A percentile compares a stretch with the other conserved stretches of the same genome.
These are phyloP conservation scores for Xiphophorus couchianus DNA, from an alignment of 2,113 vertebrate species.

Conservation along the genomic window DNA sequence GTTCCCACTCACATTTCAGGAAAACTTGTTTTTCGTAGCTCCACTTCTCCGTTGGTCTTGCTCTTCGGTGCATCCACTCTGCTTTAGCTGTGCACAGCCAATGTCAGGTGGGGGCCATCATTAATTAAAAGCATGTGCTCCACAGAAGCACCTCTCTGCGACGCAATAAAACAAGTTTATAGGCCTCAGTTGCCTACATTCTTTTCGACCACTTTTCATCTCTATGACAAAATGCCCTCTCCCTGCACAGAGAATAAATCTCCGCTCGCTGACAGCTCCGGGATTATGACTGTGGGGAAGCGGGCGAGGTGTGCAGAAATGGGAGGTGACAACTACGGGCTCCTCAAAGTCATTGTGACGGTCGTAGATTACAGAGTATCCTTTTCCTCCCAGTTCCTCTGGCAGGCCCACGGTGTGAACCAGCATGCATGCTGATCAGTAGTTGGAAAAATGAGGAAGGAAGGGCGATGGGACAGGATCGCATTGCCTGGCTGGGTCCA, in stretches of 20 bases:
- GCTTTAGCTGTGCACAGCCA: conserved; percentile 2
- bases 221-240: conserved; percentile 78
- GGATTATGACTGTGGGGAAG: conserved; percentile 67
- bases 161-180: conserved; percentile 82
- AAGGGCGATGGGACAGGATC: conserved; percentile 79
- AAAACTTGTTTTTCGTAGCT: neutral
- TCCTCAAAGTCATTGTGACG: conserved; percentile 78
- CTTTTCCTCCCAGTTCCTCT: conserved; percentile 60
- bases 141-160: conserved; percentile 58
- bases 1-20: conserved; percentile 11
- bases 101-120: conserved; percentile 53
- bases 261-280: conserved; percentile 66
- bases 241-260: conserved; percentile 71
- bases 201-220: conserved; percentile 77
- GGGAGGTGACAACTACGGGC: conserved; percentile 65
- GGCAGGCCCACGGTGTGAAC: conserved; percentile 61
- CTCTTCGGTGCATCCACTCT: conserved; percentile 17
- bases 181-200: conserved; percentile 70
- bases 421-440: conserved; percentile 74
- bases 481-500: conserved; percentile 69
- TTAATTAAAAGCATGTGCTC: conserved; percentile 79
- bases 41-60: conserved; percentile 16
- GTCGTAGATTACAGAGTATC: conserved; percentile 75
- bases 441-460: conserved; percentile 55
- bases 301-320: conserved; percentile 62